Base-by-base conservation (phyloP, 2,888 invertebrate genomes). In the Halictus quadricinctus region DNA sequence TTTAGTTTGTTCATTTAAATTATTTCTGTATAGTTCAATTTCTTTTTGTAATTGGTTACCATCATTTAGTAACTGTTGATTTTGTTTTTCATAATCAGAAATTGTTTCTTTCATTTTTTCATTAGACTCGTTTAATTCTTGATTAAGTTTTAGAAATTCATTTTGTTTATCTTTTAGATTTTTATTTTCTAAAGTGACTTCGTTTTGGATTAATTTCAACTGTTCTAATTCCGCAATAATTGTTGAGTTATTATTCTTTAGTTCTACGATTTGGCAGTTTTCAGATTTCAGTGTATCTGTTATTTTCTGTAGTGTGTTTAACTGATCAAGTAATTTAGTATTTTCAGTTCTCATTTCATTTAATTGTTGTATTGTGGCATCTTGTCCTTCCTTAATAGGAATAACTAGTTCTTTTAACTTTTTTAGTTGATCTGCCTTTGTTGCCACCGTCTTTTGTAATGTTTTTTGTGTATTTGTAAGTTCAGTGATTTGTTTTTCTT, bases 361-460 rank as follows among this genome's bases (percentile, higher is more conserved):
- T 89, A 96, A 95, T 90, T 96, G 95, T 91, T 96, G 95, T 79
- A 95, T 92, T 54, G 95, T 92, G 78, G 95, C 92, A 36, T 93
- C 94, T 87, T 95, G 95, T 92, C 95, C 95, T 91, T 95, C 94
- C 70, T 95, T 92, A 77, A 96, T 92, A 84, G 95, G n/a, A 58
- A n/a, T 0, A 58, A 58, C 10, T 58, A 12, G 4, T n/a, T 58
- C 95, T 88, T 95, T 95, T 48, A 95, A 91, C 93, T 95, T 95
- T 25, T 95, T 95, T 84, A 95, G 66, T 69, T 92, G 84, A 25
- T 86, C 86, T 76, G 90, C 92, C 75, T 91, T 91, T 0, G 84
- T 79, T 66, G 88, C 89, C 41, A 92, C 43, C 8, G 91, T 88
- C 18, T 90, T 89, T 72, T 93, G 90, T 21, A 95, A 88, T 78